Evolutionary conservation across 2,888 invertebrate species (phyloP), one percentile per base, ranked within the genome.

Genomic region (Siphlonurus alternatus): DNA sequence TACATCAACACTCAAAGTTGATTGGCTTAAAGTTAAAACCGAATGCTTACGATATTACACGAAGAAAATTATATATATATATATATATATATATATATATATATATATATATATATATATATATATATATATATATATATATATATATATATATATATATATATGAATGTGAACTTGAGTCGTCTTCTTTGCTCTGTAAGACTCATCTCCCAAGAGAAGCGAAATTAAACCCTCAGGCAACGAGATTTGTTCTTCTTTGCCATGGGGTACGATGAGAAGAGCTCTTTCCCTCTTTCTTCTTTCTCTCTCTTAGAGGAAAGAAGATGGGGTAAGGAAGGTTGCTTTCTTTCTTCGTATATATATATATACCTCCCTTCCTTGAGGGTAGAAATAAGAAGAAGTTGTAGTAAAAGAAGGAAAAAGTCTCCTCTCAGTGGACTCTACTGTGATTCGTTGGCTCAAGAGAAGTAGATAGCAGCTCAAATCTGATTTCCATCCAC

Each of bases 331-430:
- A n/a, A n/a, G n/a, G n/a, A n/a, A n/a, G n/a, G n/a, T n/a, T n/a
- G n/a, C 65, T 60, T 66, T 65, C 66, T 65, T 66, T 64, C 67
- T 66, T 67, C 66, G 66, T 56, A 51, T 61, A 38, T 24, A 22
- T 19, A 53, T 53, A 20, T 59, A 61, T 59, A 60, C 25, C 62
- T 64, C 64, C 59, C 51, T 23, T 38, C 67, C 70, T 72, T 70
- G 69, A 72, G 68, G 71, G 71, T 70, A 64, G 69, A 67, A 69
- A 66, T 66, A 65, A 38, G 2, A 24, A 23, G 25, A 63, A 10
- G 2, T 19, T 7, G n/a, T 25, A 53, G 15, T 5, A 38, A 15
- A 38, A 15, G 15, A 15, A 38, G 38, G 15, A 15, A 38, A 38
- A 15, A 38, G 38, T 38, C 38, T 38, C 38, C 15, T 38, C 15